phyloP scores from a whole-genome alignment of 2,113 vertebrate species.

The Canis aureus region DNA sequence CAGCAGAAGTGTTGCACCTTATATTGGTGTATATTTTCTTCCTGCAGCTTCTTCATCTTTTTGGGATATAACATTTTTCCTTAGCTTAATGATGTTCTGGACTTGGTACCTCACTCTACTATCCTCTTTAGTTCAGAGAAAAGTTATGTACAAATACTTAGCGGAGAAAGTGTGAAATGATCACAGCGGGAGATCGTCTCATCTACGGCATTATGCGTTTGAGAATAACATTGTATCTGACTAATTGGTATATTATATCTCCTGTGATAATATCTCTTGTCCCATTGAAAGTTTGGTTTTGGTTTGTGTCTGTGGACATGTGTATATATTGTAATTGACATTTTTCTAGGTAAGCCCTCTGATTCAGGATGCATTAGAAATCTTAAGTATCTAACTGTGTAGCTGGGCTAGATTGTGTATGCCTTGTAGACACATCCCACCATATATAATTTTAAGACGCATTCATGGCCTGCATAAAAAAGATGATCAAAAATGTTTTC shows the following conservation, averaged over 20 bases:
- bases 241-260: conserved; percentile 97
- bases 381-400: background rate
- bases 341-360: conserved; percentile 92
- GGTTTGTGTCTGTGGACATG: background rate
- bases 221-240: conserved; percentile 95
- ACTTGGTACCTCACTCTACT: conserved; percentile 94
- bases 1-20: conserved; percentile 91
- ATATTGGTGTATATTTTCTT: conserved; percentile 92
- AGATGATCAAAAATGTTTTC: background rate
- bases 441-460: background rate
- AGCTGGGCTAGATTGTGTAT: background rate
- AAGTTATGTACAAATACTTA: conserved; percentile 94
- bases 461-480: background rate
- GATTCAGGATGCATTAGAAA: background rate
- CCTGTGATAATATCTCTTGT: conserved; percentile 92
- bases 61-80: conserved; percentile 94
- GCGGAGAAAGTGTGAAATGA: conserved; percentile 94
- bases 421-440: background rate
- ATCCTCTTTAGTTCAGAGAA: conserved; percentile 94
- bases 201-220: conserved; percentile 97
- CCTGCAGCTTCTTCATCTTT: conserved; percentile 93
- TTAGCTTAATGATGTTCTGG: conserved; percentile 93
- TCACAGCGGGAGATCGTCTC: conserved; percentile 93
- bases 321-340: conserved; percentile 88
- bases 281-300: conserved; percentile 90